Base-by-base conservation (phyloP, 1,140 invertebrate genomes). In the Calliopsis andreniformis region DNA sequence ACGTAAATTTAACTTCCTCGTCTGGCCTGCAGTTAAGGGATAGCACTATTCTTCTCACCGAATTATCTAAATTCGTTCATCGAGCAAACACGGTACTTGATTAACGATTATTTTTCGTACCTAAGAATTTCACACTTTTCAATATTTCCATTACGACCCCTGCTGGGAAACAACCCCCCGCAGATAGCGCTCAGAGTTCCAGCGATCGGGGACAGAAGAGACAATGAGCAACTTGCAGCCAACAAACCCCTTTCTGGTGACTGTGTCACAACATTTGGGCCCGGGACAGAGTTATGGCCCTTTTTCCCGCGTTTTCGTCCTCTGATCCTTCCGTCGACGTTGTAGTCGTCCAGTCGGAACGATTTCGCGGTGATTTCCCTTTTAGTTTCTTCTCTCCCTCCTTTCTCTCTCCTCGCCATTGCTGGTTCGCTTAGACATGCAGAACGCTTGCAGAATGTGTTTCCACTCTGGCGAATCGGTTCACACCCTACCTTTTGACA, bases 251-350 rank as follows among this genome's bases (percentile, higher is more conserved):
- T 79, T 75, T 72, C 55, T 49, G 76, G 76, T 28, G 64, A 30
- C 79, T 16, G 43, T 85, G 78, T 83, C 81, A 83, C 69, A 83
- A 83, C 81, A 80, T 83, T 82, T 85, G 73, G 83, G 67, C 61
- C 75, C 55, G 39, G 73, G 58, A 59, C 70, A 82, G 67, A 82
- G 56, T 82, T 76, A 85, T 84, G 69, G 76, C 63, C 43, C 32
- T 30, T 64, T 66, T 81, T 82, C 81, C 61, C 59, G 45, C n/a
- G 55, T 82, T 82, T 69, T 49, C 45, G 28, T 56, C 20, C 56
- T 49, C 4, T 58, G 58, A 56, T n/a, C 39, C 62, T 73, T 66
- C 39, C 43, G 16, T 32, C 32, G 45, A 25, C 7, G 42, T 49
- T 23, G 35, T 30, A 16, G 35, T 53, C 47, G 58, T 2, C 63